Percentiles rank a stretch among this genome's conserved stretches.
Evolutionary conservation across 2,797 vertebrate species (phyloP).

Genomic region (Melanotaenia nigrans): DNA sequence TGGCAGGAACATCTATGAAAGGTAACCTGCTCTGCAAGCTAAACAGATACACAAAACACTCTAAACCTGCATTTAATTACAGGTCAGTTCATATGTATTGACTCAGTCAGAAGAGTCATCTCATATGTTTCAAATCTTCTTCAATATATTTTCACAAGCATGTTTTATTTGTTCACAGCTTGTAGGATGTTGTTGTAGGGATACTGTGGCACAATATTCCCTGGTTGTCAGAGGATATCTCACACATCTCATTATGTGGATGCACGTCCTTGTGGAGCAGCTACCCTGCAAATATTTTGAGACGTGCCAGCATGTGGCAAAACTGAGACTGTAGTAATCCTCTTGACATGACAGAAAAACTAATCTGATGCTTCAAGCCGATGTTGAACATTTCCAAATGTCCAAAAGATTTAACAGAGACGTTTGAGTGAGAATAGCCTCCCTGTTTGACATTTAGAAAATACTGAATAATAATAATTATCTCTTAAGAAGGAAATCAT

Average conservation of each 20-base stretch:
- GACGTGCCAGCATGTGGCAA: not conserved
- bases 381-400: not conserved
- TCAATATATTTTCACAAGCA: not conserved
- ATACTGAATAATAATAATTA: not conserved
- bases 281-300: constrained; percentile 10
- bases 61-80: not conserved
- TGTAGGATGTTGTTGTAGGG: not conserved
- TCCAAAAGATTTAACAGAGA: not conserved
- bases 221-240: not conserved
- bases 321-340: constrained; percentile 4
- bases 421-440: not conserved
- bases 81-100: not conserved
- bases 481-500: not conserved
- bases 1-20: not conserved
- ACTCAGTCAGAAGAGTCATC: not conserved
- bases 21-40: not conserved
- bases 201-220: not conserved
- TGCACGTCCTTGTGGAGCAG: not conserved
- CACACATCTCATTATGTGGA: constrained; percentile 10
- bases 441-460: not conserved
- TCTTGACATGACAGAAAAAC: not conserved
- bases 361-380: not conserved
- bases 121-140: not conserved
- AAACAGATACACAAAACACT: not conserved
- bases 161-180: not conserved